Base-by-base conservation (phyloP, 2,888 invertebrate genomes). In the Cryptus viduatorius region DNA sequence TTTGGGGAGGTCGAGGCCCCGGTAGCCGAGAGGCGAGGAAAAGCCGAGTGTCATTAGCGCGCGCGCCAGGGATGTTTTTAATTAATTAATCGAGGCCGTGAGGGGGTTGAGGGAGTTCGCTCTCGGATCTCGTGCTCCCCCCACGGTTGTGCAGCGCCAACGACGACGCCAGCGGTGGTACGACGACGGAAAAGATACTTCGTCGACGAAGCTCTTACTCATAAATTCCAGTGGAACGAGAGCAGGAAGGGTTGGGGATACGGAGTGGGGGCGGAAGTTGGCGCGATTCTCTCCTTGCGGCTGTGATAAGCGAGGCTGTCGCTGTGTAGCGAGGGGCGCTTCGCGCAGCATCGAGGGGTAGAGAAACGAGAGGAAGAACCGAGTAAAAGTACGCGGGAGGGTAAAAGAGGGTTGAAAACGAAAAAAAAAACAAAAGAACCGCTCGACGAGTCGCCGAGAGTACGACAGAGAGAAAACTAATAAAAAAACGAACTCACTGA, bases 81-180 rank as follows among this genome's bases (percentile, higher is more conserved):
- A 90, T 90, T 90, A 90, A 90, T 90, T 90, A 90, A 90, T 90
- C 85, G 87, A 86, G 83, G 86, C 81, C 76, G 86, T 85, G 87
- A 75, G 81, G 81, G 68, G 72, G 56, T 44, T 44, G 72, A n/a
- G 67, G 44, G 44, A 50, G 68, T 19, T 29, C 72, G 67, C 68
- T 75, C 68, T 79, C 67, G 85, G 68, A 14, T 4, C 37, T 8
- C 37, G 37, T 65, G 50, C 46, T 37, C 5, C 42, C 19, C 14
- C 65, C 79, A 46, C 42, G 31, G 31, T 19, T n/a, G 65, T 65
- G 42, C 68, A 24, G 73, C 48, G 80, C 80, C 73, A 84, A 79
- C 79, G 79, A 77, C 64, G 65, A 76, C 31, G 50, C 4, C 48
- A 24, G 78, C 42, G 68, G 79, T 48, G 69, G 69, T 31, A 50